Evolutionary conservation across 2,113 vertebrate species (phyloP).

Genomic region (Zapus hudsonius): DNA sequence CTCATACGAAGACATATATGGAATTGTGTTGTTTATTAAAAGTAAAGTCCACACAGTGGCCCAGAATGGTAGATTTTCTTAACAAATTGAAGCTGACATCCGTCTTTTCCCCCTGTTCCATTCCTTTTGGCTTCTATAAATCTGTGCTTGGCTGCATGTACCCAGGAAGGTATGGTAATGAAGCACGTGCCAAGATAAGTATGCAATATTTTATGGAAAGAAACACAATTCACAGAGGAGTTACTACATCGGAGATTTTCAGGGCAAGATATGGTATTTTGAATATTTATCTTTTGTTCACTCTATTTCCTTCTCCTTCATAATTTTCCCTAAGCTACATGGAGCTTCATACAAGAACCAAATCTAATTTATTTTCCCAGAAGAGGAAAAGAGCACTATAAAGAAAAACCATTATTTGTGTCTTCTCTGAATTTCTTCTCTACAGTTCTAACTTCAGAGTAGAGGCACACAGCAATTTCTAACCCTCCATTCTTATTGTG

Average conservation of each 20-base stretch:
- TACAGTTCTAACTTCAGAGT: slow-evolving; percentile 9
- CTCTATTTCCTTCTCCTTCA: slow-evolving; percentile 17
- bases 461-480: not conserved
- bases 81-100: slow-evolving; percentile 9
- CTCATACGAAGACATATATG: slow-evolving; percentile 74
- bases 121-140: slow-evolving; percentile 22
- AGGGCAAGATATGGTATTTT: slow-evolving; percentile 17
- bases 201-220: not conserved
- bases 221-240: slow-evolving; percentile 28
- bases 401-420: not conserved
- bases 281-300: slow-evolving; percentile 61
- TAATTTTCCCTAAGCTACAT: slow-evolving; percentile 46
- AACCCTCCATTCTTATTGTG: not conserved
- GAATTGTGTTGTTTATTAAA: slow-evolving; percentile 76
- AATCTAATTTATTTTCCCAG: slow-evolving; percentile 54
- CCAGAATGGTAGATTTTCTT: slow-evolving; percentile 40
- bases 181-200: not conserved
- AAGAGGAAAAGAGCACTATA: not conserved
- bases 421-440: slow-evolving; percentile 23
- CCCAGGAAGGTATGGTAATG: slow-evolving; percentile 17
- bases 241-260: not conserved
- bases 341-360: slow-evolving; percentile 9
- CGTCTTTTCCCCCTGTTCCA: not conserved
- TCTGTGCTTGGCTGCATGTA: not conserved
- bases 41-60: slow-evolving; percentile 58